phyloP scores from a whole-genome alignment of 2,888 invertebrate species.

The Lepas anatifera region DNA sequence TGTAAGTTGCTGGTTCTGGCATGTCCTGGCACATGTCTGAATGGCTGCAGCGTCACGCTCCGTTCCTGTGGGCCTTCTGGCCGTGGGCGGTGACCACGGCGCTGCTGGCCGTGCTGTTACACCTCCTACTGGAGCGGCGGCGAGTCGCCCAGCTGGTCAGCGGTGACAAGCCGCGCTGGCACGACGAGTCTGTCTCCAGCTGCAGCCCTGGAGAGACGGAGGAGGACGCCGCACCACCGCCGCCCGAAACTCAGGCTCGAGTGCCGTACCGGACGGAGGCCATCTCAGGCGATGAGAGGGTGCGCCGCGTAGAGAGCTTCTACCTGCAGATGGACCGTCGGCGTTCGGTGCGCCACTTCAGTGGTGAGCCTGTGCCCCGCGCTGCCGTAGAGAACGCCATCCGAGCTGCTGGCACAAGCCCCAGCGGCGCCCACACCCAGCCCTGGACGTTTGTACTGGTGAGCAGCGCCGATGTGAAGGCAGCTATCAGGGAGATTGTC shows the following conservation, averaged over 20 bases:
- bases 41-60: neutral
- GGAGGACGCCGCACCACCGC: neutral
- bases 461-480: conserved; percentile 49
- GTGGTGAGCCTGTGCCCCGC: conserved; percentile 54
- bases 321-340: conserved; percentile 52
- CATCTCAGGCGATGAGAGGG: conserved; percentile 44
- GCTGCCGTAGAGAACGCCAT: conserved; percentile 67
- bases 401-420: conserved; percentile 70
- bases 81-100: neutral
- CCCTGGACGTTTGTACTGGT: conserved; percentile 85
- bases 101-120: neutral
- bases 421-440: conserved; percentile 88
- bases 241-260: neutral
- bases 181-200: too few species aligned
- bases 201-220: too few species aligned
- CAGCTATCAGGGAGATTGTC: conserved; percentile 49
- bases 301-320: conserved; percentile 51
- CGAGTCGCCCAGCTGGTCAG: neutral
- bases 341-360: conserved; percentile 65
- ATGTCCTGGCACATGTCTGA: too few species aligned
- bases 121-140: neutral
- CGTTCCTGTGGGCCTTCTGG: neutral
- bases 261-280: neutral
- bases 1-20: too few species aligned
- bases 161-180: neutral